Base-by-base conservation (phyloP, 2,113 vertebrate genomes). In the Propithecus coquereli region DNA sequence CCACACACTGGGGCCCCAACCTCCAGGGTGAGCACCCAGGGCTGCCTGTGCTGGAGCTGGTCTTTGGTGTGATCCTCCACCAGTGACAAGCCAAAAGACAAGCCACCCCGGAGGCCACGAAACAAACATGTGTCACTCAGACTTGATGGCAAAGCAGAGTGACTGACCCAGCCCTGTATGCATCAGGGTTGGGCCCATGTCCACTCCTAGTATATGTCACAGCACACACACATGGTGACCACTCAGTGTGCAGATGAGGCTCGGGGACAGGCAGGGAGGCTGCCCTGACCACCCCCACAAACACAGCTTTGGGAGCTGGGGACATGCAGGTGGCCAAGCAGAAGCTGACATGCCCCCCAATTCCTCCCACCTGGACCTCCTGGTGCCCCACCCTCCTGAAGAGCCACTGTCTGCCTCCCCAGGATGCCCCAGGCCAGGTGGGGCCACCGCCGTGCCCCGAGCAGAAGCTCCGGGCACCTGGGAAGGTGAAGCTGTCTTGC, bases 21-120 rank as follows among this genome's bases (percentile, higher is more conserved):
- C 54, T 76, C 52, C 4, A 1, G 71, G 9, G 30, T 20, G 37
- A 25, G 40, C 12, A 45, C n/a, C 3, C 45, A 40, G 59, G 1
- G 20, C 10, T 1, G 1, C 6, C 1, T 16, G 40, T 5, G 22
- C 70, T 8, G 8, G 40, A 34, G 14, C 1, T 0, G 4, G 16
- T 77, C 45, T 47, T 10, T 25, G 0, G 57, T 18, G 32, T n/a
- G 6, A 50, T 1, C 30, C 32, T 76, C 7, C 37, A 3, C 18
- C 3, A 0, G 10, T 1, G 57, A 12, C 5, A 17, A 11, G 12
- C 57, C 23, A 1, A 47, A 43, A 3, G 17, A 47, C 25, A 34
- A 34, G 50, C 54, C 61, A 57, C 63, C 68, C 2, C 6, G 63
- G 34, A 43, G 17, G 25, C 57, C 10, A 18, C 4, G 0, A 45